phyloP scores from a whole-genome alignment of 2,113 vertebrate species.

The Otis tarda region DNA sequence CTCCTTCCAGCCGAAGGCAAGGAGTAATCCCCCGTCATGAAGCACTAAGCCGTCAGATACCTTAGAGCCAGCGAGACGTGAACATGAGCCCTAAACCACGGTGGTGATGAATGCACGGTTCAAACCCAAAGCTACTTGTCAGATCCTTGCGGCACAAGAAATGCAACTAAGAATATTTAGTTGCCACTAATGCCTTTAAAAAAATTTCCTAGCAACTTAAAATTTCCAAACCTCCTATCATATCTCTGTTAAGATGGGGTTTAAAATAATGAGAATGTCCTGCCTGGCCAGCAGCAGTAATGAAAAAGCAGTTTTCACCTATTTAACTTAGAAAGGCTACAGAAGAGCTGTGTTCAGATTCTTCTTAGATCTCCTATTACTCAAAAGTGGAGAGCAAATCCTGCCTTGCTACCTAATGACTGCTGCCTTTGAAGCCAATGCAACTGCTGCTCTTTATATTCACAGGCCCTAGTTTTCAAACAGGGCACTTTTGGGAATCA shows the following conservation, averaged over 20 bases:
- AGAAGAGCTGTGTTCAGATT: neutral
- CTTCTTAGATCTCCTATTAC: neutral
- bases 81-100: neutral
- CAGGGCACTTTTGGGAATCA: neutral
- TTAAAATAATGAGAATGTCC: neutral
- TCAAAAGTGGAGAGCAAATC: conserved; percentile 7
- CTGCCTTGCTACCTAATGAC: neutral
- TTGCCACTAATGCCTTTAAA: neutral
- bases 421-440: neutral
- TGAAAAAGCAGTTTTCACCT: neutral
- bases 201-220: neutral
- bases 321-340: neutral
- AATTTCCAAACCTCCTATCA: neutral
- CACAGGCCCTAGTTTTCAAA: conserved; percentile 17
- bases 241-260: neutral
- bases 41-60: neutral
- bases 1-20: neutral
- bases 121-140: neutral
- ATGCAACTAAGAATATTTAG: neutral
- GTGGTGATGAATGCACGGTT: neutral
- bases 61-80: neutral
- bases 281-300: neutral
- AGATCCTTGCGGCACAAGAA: neutral
- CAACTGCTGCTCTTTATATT: conserved; percentile 1
- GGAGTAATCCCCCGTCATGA: neutral